phyloP scores from a whole-genome alignment of 2,888 invertebrate genomes.

The Rhamphomyia laevipes region DNA sequence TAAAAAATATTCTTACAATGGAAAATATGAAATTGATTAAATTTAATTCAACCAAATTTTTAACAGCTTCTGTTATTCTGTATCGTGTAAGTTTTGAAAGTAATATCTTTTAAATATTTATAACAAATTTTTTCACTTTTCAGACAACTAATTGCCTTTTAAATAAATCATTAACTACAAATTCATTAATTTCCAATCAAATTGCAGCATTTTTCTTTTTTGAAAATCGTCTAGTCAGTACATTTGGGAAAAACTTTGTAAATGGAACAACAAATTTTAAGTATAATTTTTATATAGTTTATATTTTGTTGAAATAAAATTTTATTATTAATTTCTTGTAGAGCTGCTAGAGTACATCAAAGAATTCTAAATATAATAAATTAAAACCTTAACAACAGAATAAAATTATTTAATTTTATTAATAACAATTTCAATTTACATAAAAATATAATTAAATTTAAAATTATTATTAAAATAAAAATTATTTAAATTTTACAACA shows the following conservation, averaged over 20 bases:
- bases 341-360: background rate
- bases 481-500: too few species aligned
- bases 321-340: background rate
- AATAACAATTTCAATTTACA: too few species aligned
- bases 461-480: too few species aligned
- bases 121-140: background rate
- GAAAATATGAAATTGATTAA: constrained; percentile 1
- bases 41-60: constrained; percentile 14
- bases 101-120: too few species aligned
- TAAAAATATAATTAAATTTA: too few species aligned
- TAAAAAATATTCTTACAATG: background rate
- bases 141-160: constrained; percentile 22
- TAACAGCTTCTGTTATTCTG: constrained; percentile 13
- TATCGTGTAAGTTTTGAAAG: constrained; percentile 19
- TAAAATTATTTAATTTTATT: too few species aligned
- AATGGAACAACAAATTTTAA: background rate
- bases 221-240: background rate
- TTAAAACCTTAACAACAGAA: too few species aligned
- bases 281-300: background rate
- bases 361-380: too few species aligned
- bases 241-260: background rate
- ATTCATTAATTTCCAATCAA: constrained; percentile 14
- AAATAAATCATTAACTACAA: constrained; percentile 9
- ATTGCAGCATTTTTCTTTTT: constrained; percentile 19
- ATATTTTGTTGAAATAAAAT: background rate